A percentile compares a stretch with the other conserved stretches of the same genome.
phyloP scores from a whole-genome alignment of 2,113 vertebrate species.

The Onychorhynchus coronatus region DNA sequence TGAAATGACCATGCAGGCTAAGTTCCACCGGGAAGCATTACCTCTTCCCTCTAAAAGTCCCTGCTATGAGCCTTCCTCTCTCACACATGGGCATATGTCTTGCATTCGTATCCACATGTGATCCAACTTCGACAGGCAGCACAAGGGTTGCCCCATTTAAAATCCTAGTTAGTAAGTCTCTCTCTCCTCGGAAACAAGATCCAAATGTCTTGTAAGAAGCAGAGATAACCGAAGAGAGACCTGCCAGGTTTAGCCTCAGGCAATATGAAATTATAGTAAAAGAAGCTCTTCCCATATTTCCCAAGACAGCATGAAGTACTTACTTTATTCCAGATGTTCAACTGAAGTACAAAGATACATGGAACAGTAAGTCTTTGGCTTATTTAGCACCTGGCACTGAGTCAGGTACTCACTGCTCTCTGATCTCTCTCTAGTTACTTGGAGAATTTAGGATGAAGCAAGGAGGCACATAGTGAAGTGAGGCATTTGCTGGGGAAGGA shows the following conservation, averaged over 20 bases:
- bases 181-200: not conserved
- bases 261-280: not conserved
- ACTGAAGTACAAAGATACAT: not conserved
- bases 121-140: not conserved
- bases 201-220: not conserved
- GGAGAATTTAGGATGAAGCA: not conserved
- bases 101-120: fast-evolving
- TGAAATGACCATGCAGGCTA: not conserved
- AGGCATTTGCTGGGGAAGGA: not conserved
- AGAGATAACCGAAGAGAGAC: not conserved
- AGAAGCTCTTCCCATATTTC: not conserved
- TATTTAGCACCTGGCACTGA: not conserved
- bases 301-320: not conserved
- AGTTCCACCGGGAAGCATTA: not conserved
- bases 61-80: not conserved
- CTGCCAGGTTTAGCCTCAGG: not conserved
- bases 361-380: constrained; percentile 9
- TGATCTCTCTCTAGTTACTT: not conserved
- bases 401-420: not conserved
- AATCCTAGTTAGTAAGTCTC: not conserved
- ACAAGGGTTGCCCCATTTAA: not conserved
- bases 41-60: not conserved
- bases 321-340: constrained; percentile 32
- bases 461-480: not conserved
- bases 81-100: not conserved